phyloP scores from a whole-genome alignment of 2,888 invertebrate genomes.

The Drosophila nr. perissopoda region DNA sequence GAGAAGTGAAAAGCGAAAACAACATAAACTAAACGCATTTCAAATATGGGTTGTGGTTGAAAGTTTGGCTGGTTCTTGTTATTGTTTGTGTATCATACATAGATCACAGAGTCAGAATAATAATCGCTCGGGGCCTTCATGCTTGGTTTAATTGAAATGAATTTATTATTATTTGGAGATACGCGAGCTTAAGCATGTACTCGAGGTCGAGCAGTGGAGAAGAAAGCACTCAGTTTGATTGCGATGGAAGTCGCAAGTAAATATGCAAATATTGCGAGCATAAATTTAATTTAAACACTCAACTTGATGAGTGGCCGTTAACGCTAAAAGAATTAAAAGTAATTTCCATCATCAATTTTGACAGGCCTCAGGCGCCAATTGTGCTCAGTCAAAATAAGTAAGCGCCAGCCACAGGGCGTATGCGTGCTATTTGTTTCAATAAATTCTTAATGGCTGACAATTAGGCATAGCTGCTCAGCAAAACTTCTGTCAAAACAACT shows the following conservation, averaged over 20 bases:
- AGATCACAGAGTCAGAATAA: constrained; percentile 4
- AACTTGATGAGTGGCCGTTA: constrained; percentile 75
- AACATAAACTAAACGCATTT: constrained; percentile 36
- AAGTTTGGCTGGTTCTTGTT: constrained; percentile 8
- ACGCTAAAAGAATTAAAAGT: constrained; percentile 73
- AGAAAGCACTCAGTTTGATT: constrained; percentile 70
- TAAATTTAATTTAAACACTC: constrained; percentile 73
- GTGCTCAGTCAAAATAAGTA: constrained; percentile 11
- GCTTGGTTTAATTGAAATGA: constrained; percentile 69
- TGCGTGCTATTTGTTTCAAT: constrained; percentile 66
- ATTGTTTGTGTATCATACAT: constrained; percentile 12
- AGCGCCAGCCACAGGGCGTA: constrained; percentile 25
- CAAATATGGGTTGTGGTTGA: constrained; percentile 43
- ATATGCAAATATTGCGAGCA: constrained; percentile 61
- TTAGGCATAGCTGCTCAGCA: constrained; percentile 41
- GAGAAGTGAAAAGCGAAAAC: constrained; percentile 16
- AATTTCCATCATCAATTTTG: constrained; percentile 69
- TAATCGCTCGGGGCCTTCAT: constrained; percentile 30
- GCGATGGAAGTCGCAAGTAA: constrained; percentile 45
- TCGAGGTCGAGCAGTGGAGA: constrained; percentile 1
- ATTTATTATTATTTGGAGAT: constrained; percentile 50
- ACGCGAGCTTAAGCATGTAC: constrained; percentile 36
- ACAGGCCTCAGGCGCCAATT: constrained; percentile 8
- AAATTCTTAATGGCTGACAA: constrained; percentile 65
- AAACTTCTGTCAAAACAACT: constrained; percentile 15